Evolutionary conservation across 2,113 vertebrate species (phyloP), one percentile per base, ranked within the genome.

Genomic region (Brachyhypopomus gauderio): DNA sequence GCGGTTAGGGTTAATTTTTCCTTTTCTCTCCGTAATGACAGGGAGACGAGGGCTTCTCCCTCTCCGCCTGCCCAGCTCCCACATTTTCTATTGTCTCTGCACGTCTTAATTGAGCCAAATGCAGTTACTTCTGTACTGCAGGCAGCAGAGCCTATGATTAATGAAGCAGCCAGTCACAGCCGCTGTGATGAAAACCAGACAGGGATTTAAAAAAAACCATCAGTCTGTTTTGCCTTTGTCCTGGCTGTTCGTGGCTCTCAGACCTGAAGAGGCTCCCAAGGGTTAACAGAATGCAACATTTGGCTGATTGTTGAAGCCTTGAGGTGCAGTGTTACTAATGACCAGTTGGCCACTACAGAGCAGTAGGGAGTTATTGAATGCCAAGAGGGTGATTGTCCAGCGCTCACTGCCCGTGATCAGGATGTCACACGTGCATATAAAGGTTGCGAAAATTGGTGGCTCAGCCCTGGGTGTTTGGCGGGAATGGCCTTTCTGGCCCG

Each of bases 1-100:
- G 89, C 89, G 88, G 90, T 87, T 90, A 92, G 92, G 93, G 93
- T 94, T 93, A 92, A 93, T 94, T 93, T 91, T 93, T 93, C 91
- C 88, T 86, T 92, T 93, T 93, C 88, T 90, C 82, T 88, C 87
- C 79, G 88, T 94, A 94, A 94, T 94, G 93, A 92, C 91, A 91
- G 91, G 87, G 90, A 93, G 89, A 92, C 88, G 79, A 74, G 52
- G 56, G 85, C 83, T 86, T 88, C 90, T 90, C 84, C 86, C 88
- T 88, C 88, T 90, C 88, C 85, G 72, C 84, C 92, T 85, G 90
- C 88, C 85, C 88, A 92, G 91, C 92, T 93, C 91, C 87, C 89
- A 90, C 91, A 87, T 90, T 90, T 92, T 89, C 91, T 90, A 93
- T 94, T 93, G 92, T 94, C 92, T 94, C 86, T 85, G 84, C 87